These are phyloP conservation scores for Balanococcus diminutus DNA, from an alignment of 2,888 invertebrate species.

Conservation along the genomic window DNA sequence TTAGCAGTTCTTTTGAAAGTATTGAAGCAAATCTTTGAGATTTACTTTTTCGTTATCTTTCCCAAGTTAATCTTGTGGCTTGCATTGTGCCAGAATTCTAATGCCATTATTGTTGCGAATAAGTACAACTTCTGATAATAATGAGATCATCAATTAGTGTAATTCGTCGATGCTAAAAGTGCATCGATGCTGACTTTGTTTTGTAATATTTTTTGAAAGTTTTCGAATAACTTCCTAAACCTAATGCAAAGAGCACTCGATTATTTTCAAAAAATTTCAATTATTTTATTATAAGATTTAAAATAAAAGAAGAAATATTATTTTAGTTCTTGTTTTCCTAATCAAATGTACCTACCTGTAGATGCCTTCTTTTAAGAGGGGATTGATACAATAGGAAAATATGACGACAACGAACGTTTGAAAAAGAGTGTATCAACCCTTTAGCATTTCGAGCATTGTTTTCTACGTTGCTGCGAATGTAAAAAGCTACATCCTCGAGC, in stretches of 20 bases:
- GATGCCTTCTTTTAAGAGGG: background rate
- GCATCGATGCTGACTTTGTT: too few relatives aligned
- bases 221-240: background rate
- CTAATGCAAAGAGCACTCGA: too few relatives aligned
- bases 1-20: background rate
- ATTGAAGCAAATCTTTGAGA: background rate
- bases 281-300: too few relatives aligned
- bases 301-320: background rate
- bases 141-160: background rate
- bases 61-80: background rate
- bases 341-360: too few relatives aligned
- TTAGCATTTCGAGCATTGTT: constrained; percentile 21
- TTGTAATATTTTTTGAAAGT: background rate
- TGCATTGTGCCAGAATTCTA: background rate
- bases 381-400: background rate
- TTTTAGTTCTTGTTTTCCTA: too few relatives aligned
- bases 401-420: background rate
- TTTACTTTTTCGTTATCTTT: too few relatives aligned
- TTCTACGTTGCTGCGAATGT: constrained; percentile 3
- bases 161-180: background rate
- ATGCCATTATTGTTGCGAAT: background rate
- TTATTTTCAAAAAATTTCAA: too few relatives aligned
- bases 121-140: background rate
- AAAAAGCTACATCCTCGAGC: constrained; percentile 43
- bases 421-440: background rate